Conservation (phyloP, 2,797 vertebrate genomes). For the Momotus momota region DNA sequence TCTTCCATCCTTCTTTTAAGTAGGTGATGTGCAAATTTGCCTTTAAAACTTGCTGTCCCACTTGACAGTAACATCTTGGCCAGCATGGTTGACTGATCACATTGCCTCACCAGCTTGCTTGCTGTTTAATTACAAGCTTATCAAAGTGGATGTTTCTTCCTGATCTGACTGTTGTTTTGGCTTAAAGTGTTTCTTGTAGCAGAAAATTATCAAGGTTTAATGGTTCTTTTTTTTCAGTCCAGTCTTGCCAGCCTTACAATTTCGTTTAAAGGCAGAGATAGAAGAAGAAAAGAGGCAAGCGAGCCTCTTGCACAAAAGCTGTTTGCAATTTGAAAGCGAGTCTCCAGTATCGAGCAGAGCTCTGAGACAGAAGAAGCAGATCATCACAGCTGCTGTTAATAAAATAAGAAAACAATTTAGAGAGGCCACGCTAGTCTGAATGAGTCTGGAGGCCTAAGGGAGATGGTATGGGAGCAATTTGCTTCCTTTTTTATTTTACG, state of each 20-base stretch:
- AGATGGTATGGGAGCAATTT: background rate
- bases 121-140: conserved; percentile 62
- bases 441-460: background rate
- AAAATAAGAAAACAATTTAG: background rate
- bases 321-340: background rate
- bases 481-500: background rate
- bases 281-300: background rate
- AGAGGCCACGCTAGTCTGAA: background rate
- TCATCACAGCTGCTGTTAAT: background rate
- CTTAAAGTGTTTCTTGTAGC: conserved; percentile 51
- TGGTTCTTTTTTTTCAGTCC: conserved; percentile 5
- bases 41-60: conserved; percentile 23
- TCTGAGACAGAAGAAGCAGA: background rate
- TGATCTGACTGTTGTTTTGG: conserved; percentile 14
- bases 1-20: background rate
- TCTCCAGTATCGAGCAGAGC: background rate
- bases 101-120: conserved; percentile 9
- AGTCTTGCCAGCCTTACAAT: conserved; percentile 16
- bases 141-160: conserved; percentile 34
- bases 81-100: conserved; percentile 35
- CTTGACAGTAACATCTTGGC: conserved; percentile 43
- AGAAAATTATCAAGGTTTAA: conserved; percentile 52
- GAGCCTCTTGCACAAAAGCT: background rate
- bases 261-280: conserved; percentile 19
- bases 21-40: background rate